Base-by-base conservation (phyloP, 2,888 invertebrate species). In the Scaptomyza tumidula region DNA sequence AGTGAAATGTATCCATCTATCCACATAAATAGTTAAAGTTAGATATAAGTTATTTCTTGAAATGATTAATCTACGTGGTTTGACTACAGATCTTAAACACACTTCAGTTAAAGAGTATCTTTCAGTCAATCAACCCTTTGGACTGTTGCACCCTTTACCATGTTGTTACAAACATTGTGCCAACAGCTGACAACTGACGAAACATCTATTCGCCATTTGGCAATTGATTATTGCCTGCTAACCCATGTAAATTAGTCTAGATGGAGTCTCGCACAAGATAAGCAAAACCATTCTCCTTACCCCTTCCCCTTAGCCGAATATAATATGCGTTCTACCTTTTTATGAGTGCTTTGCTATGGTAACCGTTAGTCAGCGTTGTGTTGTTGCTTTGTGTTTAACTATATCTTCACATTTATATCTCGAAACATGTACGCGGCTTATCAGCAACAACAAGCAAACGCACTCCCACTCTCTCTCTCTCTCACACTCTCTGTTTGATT, bases 191-290 rank as follows among this genome's bases (percentile, higher is more conserved):
- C 64, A 60, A 52, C 46, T 59, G 57, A 29, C 45, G 37, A 55
- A 55, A 64, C 70, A 75, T 76, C 64, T 68, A 52, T 76, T 61
- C 53, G 45, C 44, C 57, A 66, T 70, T 59, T 73, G 63, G 56
- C 71, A 66, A 78, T 78, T 84, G 78, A 82, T 84, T 67, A 80
- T 71, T 63, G 65, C 53, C 53, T 14, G 56, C 48, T 37, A 37
- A 58, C 37, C 57, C 49, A 54, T 71, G 58, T 58, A 50, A 71
- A 72, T 67, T 49, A 45, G 43, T 33, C 24, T 41, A 41, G 57
- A 49, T 43, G 41, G 39, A 43, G 43, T 37, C 33, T 27, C 6
- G 49, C 37, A 11, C 46, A 44, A 58, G 39, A 54, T 55, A 31
- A 54, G 39, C 44, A 24, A 7, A 44, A 31, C n/a, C 31, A 7